Evolutionary conservation across 2,113 vertebrate genomes (phyloP).

Genomic region (Ibidorhyncha struthersii): DNA sequence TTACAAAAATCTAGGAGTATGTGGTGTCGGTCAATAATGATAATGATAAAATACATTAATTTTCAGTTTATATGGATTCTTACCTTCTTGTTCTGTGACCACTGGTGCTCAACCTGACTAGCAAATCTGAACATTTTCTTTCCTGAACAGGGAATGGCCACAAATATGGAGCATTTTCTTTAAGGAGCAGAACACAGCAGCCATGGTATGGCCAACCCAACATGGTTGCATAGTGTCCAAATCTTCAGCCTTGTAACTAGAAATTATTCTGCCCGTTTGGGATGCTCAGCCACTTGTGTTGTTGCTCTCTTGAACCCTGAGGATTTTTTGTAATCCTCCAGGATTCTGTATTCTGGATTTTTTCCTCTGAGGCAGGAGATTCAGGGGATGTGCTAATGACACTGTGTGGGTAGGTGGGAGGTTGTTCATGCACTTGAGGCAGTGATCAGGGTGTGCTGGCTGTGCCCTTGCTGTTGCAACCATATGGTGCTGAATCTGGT

Average conservation of each 20-base stretch:
- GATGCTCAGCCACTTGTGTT: neutral
- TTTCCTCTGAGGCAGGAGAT: neutral
- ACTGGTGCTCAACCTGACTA: neutral
- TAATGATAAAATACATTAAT: neutral
- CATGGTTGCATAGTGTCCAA: neutral
- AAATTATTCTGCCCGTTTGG: neutral
- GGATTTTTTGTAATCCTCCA: neutral
- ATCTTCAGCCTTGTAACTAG: neutral
- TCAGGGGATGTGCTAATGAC: neutral
- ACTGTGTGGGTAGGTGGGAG: neutral
- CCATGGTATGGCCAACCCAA: neutral
- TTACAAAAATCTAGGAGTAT: neutral
- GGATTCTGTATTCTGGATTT: neutral
- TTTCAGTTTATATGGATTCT: neutral
- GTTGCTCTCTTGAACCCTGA: neutral
- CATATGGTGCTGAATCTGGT: neutral
- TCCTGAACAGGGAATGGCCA: neutral
- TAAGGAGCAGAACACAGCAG: neutral
- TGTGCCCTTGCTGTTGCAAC: neutral
- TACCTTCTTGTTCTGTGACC: neutral
- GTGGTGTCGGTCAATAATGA: neutral
- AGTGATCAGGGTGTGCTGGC: neutral
- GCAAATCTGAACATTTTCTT: neutral
- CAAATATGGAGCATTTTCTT: neutral
- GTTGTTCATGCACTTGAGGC: neutral